A percentile compares a stretch with the other conserved stretches of the same genome.
Conservation (phyloP, 1,140 invertebrate genomes). For the Achatina immaculata region DNA sequence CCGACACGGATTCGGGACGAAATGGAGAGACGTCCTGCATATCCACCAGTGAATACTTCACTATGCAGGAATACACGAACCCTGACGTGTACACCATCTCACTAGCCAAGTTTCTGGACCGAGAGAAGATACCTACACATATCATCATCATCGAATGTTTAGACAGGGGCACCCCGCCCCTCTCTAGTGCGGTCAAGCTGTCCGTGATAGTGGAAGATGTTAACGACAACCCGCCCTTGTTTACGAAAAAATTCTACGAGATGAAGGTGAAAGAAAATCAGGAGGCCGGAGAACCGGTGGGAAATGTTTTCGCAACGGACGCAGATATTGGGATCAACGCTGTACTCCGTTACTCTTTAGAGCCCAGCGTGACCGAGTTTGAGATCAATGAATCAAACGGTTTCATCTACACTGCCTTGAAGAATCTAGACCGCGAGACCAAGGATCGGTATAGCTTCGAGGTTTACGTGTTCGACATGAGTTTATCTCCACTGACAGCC, state of each 20-base stretch:
- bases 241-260: slow-evolving; percentile 42
- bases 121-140: slow-evolving; percentile 40
- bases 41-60: slow-evolving; percentile 38
- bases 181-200: slow-evolving; percentile 33
- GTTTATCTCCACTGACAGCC: slow-evolving; percentile 80
- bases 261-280: slow-evolving; percentile 44
- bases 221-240: slow-evolving; percentile 52
- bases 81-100: slow-evolving; percentile 49
- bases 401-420: slow-evolving; percentile 57
- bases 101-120: slow-evolving; percentile 41
- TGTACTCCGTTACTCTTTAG: slow-evolving; percentile 44
- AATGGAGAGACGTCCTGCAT: slow-evolving; percentile 51
- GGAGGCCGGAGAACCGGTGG: slow-evolving; percentile 34
- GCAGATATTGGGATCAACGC: slow-evolving; percentile 74
- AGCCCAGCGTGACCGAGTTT: slow-evolving; percentile 52
- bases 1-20: slow-evolving; percentile 47
- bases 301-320: slow-evolving; percentile 45
- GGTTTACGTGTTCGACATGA: slow-evolving; percentile 83
- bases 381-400: slow-evolving; percentile 74
- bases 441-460: slow-evolving; percentile 81
- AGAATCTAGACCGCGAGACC: slow-evolving; percentile 81
- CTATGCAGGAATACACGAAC: slow-evolving; percentile 29
- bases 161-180: slow-evolving; percentile 46
- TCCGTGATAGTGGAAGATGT: slow-evolving; percentile 47
- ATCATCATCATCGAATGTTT: slow-evolving; percentile 46